Base-by-base conservation (phyloP, 37 sponge, comb jelly and placozoan genomes). In the Theonella swinhoei region DNA sequence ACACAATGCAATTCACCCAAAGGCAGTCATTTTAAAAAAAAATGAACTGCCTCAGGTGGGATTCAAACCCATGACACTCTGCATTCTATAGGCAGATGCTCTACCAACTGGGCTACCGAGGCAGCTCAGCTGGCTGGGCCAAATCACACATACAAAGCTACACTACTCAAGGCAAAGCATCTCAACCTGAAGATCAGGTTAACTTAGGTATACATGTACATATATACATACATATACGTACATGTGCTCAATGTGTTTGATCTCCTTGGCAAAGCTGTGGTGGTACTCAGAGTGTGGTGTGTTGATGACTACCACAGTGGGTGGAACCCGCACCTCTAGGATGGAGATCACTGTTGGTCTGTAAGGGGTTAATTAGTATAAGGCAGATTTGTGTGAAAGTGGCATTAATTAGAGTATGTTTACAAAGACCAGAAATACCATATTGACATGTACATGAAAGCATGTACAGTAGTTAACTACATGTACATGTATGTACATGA, bases 271-370 rank as follows among this genome's bases (percentile, higher is more conserved):
- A 36, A 70, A 82, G 89, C 76, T 71, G 24, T 63, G 78, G 83
- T 82, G 89, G 30, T 62, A 82, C 78, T 78, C 54, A 19, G 41
- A 26, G 26, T 41, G 61, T n/a, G 77, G 70, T 4, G 89, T 82
- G 69, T 41, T 70, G 32, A 88, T 82, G 58, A 28, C n/a, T 20
- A 82, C 2, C 9, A 39, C 25, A 29, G 42, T 31, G 11, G 89
- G 89, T 26, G 89, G 89, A 24, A 88, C 26, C 67, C 73, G 41
- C 9, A 88, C 78, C 64, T 88, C 89, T 4, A 88, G 63, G 4
- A 83, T 37, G 24, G 17, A 23, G 32, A 82, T 70, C 5, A 64
- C 59, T 31, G 70, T 39, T 0, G 83, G 83, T 63, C 89, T 88
- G 40, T 4, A 23, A 30, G 78, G 4, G 28, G 3, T 4, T 40